Conservation (phyloP, 2,797 vertebrate species). For the Denticeps clupeoides region DNA sequence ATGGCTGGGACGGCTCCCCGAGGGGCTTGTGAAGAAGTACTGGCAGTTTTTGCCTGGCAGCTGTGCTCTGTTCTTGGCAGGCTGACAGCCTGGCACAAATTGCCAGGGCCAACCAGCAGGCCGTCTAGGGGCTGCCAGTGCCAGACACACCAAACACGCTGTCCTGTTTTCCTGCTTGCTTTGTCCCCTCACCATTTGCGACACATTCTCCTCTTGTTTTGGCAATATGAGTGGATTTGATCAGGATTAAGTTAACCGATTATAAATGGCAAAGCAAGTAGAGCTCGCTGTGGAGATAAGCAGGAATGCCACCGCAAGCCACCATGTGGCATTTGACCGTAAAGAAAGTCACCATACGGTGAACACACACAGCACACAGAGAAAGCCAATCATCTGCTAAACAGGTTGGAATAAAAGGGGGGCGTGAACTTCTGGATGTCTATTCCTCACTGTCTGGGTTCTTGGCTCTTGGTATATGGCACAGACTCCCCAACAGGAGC, state of each 20-base stretch:
- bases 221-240: constrained; percentile 45
- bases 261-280: constrained; percentile 40
- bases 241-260: constrained; percentile 43
- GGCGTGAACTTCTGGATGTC: background rate
- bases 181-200: too few species aligned
- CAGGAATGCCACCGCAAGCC: constrained; percentile 25
- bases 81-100: constrained; percentile 46
- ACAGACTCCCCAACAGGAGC: too few species aligned
- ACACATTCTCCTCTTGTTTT: constrained; percentile 22
- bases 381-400: background rate
- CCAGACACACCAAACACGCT: constrained; percentile 6
- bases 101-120: constrained; percentile 49
- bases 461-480: too few species aligned
- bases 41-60: constrained; percentile 47
- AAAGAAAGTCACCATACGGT: constrained; percentile 29
- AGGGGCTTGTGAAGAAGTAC: constrained; percentile 27
- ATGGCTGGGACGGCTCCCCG: constrained; percentile 43
- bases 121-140: constrained; percentile 31
- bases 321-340: constrained; percentile 34
- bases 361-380: constrained; percentile 15
- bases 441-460: background rate
- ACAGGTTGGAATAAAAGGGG: background rate
- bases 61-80: constrained; percentile 62
- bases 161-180: background rate
- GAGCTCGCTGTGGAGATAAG: constrained; percentile 19